Evolutionary conservation across 2,888 invertebrate species (phyloP).

Genomic region (Patella ulyssiponensis): DNA sequence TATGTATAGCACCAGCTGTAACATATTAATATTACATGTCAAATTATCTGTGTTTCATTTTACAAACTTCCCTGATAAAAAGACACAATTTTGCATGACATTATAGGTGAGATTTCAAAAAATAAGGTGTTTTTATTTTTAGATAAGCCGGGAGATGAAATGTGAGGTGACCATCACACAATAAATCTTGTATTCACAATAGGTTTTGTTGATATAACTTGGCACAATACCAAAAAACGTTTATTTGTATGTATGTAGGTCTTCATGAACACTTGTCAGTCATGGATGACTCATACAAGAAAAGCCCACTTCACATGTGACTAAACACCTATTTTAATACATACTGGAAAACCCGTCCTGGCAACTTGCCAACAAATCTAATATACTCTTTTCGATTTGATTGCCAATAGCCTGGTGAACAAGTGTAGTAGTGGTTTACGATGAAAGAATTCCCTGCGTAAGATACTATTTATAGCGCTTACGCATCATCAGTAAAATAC

Average conservation of each 20-base stretch:
- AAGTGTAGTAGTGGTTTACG: too few relatives aligned
- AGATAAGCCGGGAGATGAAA: too few relatives aligned
- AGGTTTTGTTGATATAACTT: neutral
- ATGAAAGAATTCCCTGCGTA: neutral
- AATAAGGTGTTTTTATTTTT: too few relatives aligned
- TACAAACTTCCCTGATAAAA: too few relatives aligned
- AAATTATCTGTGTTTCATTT: too few relatives aligned
- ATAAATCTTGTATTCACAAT: too few relatives aligned
- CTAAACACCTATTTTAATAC: conserved; percentile 5
- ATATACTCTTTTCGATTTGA: neutral
- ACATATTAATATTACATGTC: too few relatives aligned
- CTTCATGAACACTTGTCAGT: neutral
- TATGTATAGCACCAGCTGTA: too few relatives aligned
- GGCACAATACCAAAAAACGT: neutral
- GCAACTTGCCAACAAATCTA: neutral
- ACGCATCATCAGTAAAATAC: neutral
- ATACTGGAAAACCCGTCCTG: neutral
- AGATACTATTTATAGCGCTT: neutral
- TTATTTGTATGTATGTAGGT: neutral
- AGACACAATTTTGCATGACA: too few relatives aligned
- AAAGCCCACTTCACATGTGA: neutral
- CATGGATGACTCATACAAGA: neutral
- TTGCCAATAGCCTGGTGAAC: neutral
- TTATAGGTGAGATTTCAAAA: too few relatives aligned
- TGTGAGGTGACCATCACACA: too few relatives aligned